Evolutionary conservation across 2,113 vertebrate genomes (phyloP), one percentile per base, ranked within the genome.

Genomic region (Mormoops blainvillei): DNA sequence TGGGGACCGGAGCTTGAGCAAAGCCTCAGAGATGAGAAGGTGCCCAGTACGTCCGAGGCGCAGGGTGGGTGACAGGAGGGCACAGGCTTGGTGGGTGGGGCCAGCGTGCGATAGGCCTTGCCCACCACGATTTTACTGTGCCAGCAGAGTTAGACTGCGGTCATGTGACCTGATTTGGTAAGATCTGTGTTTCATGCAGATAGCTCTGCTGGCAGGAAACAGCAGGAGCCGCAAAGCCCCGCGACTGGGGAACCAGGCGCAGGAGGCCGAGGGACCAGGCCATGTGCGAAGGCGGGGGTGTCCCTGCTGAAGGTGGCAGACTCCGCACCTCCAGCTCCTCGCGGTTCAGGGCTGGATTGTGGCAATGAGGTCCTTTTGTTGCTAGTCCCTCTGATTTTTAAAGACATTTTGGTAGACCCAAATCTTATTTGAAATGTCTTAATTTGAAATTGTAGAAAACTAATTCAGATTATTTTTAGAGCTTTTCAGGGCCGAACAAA

Each of bases 321-420:
- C 4, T 45, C 54, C 52, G 1, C 1, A 5, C 12, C 45, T 58
- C 11, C 36, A 28, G 33, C 33, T 67, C 48, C 67, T 38, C 5
- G 0, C 2, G 9, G 50, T 4, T 24, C 45, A 73, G 16, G 18
- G 19, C 2, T 26, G 80, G 48, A 2, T 1, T 0, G 33, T 54
- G 45, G 84, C 31, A 48, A 68, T 20, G 14, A 52, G 50, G 43
- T 20, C n/a, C n/a, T 4, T 83, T 85, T 63, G 26, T n/a, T 63
- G 26, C 7, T 20, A 24, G 36, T 50, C 14, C 5, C 15, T 91
- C 20, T 71, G 43, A 76, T 74, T 93, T 82, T n/a, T 14, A 48
- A 82, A 91, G 18, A 67, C 43, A 13, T 7, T 52, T 93, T 41
- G 26, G 56, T 45, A 93, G 71, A 22, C 1, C 3, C 67, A 50